Evolutionary conservation across 2,113 vertebrate genomes (phyloP), one percentile per base, ranked within the genome.

Genomic region (Periophthalmus modestus): DNA sequence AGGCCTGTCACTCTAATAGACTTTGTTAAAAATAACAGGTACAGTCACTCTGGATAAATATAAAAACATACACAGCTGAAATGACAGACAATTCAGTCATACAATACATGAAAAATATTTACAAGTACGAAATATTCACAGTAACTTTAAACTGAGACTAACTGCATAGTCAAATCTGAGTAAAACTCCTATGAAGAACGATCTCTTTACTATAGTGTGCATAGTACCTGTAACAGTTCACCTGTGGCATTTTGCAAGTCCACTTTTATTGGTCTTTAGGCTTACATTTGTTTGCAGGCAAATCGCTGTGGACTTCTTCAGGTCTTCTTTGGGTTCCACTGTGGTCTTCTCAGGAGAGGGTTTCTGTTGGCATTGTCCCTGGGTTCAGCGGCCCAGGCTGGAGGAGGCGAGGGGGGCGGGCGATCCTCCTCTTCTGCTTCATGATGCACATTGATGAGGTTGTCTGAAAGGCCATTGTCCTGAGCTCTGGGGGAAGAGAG

Each of bases 311-410:
- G 46, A 48, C 63, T 1, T 12, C 7, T 70, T 68, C 68, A 86
- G 12, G 24, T 71, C 65, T 81, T 89, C 71, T 76, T 80, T 0
- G 84, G 83, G 61, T 89, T 91, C 87, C 91, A 92, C 72, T 87
- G 84, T 16, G 93, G 87, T 55, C 85, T 81, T 48, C 81, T 83
- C 28, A 93, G 91, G 24, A 92, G 82, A 50, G 92, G 87, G 58
- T 90, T 89, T 66, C 7, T 61, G 16, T 80, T 43, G 0, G 59
- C 36, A 21, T 33, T n/a, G 7, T 88, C 79, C 63, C 55, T 77
- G 62, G 82, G 72, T 67, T 91, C 91, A 14, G 76, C 82, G 0
- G 69, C 83, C 89, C 88, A 89, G 75, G 52, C 54, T 12, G 77
- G 55, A 46, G 78, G 15, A 2, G 78, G 67, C 33, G 71, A 62